These are phyloP conservation scores for Spilarctia lutea DNA, from an alignment of 2,888 invertebrate genomes.

Conservation along the genomic window DNA sequence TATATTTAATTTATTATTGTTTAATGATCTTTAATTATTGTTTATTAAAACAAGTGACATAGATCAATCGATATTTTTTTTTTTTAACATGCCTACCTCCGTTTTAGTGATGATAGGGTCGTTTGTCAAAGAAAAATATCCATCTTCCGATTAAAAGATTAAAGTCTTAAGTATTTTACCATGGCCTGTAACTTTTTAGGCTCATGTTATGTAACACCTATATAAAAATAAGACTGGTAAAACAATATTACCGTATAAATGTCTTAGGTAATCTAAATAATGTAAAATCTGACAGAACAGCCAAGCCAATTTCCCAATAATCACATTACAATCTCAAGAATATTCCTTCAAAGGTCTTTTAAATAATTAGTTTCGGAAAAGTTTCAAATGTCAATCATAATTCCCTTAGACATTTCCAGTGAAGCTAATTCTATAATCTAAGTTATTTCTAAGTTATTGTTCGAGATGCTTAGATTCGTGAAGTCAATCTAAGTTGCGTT, in stretches of 20 bases:
- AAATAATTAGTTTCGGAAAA: not conserved
- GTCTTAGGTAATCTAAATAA: not conserved
- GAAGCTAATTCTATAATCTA: constrained; percentile 45
- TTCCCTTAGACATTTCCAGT: constrained; percentile 30
- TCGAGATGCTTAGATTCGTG: constrained; percentile 65
- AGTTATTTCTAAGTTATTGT: constrained; percentile 64
- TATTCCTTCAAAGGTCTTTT: not conserved
- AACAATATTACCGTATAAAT: not conserved
- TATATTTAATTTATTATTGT: not conserved
- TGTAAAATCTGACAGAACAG: not conserved
- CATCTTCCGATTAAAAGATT: too few species aligned
- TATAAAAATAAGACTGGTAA: not conserved
- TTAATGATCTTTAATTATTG: too few species aligned
- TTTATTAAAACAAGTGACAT: not conserved
- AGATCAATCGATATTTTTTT: not conserved
- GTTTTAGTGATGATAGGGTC: too few species aligned
- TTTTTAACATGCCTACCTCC: too few species aligned
- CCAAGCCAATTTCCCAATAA: not conserved
- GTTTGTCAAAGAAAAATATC: too few species aligned
- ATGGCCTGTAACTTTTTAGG: too few species aligned
- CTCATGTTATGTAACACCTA: not conserved
- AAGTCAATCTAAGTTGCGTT: constrained; percentile 74
- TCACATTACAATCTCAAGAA: not conserved
- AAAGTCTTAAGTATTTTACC: too few species aligned
- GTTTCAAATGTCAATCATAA: constrained; percentile 8